Base-by-base conservation (phyloP, 2,888 invertebrate genomes). In the Mythimna impura region DNA sequence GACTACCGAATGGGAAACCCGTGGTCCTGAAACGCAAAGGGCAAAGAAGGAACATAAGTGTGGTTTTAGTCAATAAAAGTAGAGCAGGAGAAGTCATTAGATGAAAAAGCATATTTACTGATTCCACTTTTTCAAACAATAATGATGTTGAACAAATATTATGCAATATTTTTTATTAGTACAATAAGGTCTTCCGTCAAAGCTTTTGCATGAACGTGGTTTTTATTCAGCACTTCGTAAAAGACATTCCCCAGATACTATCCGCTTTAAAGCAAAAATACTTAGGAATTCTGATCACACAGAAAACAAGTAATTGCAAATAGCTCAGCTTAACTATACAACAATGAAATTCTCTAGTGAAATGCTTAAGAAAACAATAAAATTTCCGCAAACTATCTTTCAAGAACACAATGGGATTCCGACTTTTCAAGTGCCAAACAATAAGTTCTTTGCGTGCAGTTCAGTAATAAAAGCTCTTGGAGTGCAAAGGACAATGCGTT, bases 401-500 rank as follows among this genome's bases (percentile, higher is more conserved):
- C 61, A 71, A 71, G 72, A 73, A 71, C 69, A 85, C 85, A 86
- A 85, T 86, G 65, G 67, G 69, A 73, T 72, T 77, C 78, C 75
- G 76, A 86, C 84, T 83, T 84, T 85, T 86, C 80, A 80, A 84
- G 79, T 85, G 74, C 69, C 82, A 78, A 87, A 89, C 84, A 86
- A 88, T 82, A 85, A 80, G 80, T 80, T 85, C 80, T 86, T 79
- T 80, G 83, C 81, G 81, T 84, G 74, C 79, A 85, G 61, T 76
- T 68, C 58, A 71, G 78, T 83, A 84, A 87, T 87, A 88, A 87
- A 88, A 85, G 78, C 76, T 83, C 86, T 88, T 78, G 83, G 83
- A 82, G 78, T 85, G 80, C 77, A 79, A 84, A 84, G 80, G 84
- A 90, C 88, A 89, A 87, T 86, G 81, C 80, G 73, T 81, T 81